Percentiles rank a stretch among this genome's conserved stretches.
phyloP scores from a whole-genome alignment of 2,113 vertebrate species.

The Noctilio leporinus region DNA sequence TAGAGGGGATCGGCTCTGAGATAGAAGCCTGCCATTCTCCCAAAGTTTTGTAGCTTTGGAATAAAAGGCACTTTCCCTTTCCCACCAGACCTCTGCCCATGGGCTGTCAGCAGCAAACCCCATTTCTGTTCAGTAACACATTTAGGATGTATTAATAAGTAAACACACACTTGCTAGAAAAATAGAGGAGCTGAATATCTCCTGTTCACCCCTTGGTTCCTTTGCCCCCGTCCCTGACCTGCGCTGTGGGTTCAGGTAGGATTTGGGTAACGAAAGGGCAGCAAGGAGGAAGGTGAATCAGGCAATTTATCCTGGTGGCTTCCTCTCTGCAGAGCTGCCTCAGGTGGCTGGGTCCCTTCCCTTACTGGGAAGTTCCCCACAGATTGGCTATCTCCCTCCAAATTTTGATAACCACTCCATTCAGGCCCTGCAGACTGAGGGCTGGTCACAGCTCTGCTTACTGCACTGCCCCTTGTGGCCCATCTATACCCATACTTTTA shows the following conservation, averaged over 20 bases:
- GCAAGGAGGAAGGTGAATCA: neutral
- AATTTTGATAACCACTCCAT: neutral
- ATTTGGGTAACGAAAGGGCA: neutral
- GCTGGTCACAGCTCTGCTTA: neutral
- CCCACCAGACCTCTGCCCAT: no score
- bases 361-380: neutral
- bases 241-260: neutral
- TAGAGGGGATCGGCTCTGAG: no score
- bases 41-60: no score
- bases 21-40: no score
- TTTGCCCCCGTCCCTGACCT: neutral
- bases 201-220: neutral
- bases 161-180: neutral
- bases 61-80: no score
- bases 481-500: neutral
- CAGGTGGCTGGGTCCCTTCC: neutral
- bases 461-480: neutral
- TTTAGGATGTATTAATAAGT: neutral
- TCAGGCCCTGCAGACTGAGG: fast-evolving
- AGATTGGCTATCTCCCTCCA: neutral
- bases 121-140: no score
- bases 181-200: neutral
- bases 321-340: neutral
- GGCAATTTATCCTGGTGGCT: neutral
- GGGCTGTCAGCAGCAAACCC: no score